Conservation (phyloP, 1,140 invertebrate genomes). For the Drosophila dunni region DNA sequence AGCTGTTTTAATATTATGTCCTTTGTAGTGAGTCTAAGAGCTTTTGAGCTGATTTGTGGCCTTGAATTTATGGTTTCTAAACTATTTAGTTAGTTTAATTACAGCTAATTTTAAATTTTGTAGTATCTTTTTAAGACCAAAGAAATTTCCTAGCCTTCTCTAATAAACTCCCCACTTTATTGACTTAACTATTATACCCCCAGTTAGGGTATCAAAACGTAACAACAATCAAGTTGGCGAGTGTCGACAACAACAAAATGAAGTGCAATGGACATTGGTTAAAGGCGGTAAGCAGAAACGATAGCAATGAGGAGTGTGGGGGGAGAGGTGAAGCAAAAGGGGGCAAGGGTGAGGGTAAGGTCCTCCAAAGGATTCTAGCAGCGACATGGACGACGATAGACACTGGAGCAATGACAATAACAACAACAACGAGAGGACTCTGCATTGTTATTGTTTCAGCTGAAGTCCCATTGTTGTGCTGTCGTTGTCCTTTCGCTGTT, state of each 20-base stretch:
- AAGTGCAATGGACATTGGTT: conserved; percentile 52
- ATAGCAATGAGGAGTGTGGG: background rate
- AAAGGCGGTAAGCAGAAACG: background rate
- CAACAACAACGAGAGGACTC: background rate
- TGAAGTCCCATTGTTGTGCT: conserved; percentile 40
- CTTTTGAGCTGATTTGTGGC: no score
- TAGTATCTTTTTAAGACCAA: no score
- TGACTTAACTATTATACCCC: no score
- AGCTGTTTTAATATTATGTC: no score
- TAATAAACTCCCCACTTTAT: no score
- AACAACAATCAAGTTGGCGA: conserved; percentile 55
- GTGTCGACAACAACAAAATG: conserved; percentile 43
- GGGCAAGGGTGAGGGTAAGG: conserved; percentile 6
- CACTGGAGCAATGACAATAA: conserved; percentile 39
- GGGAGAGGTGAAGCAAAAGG: no score
- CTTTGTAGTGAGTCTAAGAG: no score
- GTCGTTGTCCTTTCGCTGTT: conserved; percentile 37
- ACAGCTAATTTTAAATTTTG: no score
- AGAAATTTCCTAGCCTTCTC: no score
- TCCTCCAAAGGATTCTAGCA: conserved; percentile 17
- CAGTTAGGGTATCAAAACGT: background rate
- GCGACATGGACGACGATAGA: conserved; percentile 21
- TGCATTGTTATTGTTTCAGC: conserved; percentile 30
- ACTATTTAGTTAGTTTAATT: no score
- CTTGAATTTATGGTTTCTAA: no score